Evolutionary conservation across 1,140 invertebrate species (phyloP).

Genomic region (Rhopalosiphum maidis): DNA sequence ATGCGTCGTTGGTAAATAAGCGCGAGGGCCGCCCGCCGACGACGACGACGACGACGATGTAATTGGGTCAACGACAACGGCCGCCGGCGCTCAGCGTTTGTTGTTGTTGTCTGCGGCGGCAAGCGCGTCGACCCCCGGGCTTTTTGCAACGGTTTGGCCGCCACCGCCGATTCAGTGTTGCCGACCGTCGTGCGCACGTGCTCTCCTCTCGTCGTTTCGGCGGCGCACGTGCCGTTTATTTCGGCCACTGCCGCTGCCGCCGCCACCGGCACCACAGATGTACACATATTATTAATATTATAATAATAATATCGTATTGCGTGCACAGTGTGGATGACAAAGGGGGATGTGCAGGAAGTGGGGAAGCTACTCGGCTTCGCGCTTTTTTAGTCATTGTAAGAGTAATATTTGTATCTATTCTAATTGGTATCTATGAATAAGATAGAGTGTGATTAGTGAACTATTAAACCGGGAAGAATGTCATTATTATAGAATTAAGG

Average conservation of each 20-base stretch:
- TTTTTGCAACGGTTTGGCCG: slow-evolving; percentile 31
- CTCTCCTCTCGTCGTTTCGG: not conserved
- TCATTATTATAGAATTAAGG: too few relatives aligned
- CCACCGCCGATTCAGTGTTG: slow-evolving; percentile 28
- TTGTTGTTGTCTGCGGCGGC: slow-evolving; percentile 44
- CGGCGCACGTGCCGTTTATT: slow-evolving; percentile 16
- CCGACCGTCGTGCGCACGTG: slow-evolving; percentile 33
- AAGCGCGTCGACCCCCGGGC: slow-evolving; percentile 44
- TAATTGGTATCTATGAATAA: too few relatives aligned
- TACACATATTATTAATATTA: not conserved
- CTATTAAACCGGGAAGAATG: too few relatives aligned
- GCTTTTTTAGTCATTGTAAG: too few relatives aligned
- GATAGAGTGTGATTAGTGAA: too few relatives aligned
- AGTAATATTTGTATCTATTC: too few relatives aligned
- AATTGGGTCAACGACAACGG: slow-evolving; percentile 40
- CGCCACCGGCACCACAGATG: not conserved
- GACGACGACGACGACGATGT: not conserved
- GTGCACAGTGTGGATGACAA: not conserved
- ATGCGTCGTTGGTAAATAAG: slow-evolving; percentile 32
- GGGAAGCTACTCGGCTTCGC: too few relatives aligned
- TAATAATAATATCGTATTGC: not conserved
- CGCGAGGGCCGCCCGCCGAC: not conserved
- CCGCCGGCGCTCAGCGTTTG: not conserved
- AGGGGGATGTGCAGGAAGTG: too few relatives aligned
- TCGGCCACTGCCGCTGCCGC: too few relatives aligned